Evolutionary conservation across 2,797 vertebrate species (phyloP).

Genomic region (Micromesistius poutassou): DNA sequence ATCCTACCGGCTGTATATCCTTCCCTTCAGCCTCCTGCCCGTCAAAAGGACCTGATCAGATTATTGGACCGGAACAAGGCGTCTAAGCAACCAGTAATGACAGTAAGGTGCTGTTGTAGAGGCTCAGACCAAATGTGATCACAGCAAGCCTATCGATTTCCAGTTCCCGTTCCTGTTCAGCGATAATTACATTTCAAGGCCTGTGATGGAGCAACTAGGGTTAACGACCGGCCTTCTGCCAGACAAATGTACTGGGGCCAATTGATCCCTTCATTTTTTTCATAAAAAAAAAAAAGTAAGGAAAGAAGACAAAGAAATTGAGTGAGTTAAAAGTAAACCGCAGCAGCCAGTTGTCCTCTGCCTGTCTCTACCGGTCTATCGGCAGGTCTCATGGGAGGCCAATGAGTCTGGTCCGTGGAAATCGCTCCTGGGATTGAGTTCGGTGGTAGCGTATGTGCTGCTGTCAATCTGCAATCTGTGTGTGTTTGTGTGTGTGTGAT

Average conservation of each 20-base stretch:
- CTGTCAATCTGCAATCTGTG: not conserved
- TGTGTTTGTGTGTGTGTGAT: not conserved
- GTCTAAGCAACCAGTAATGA: conserved; percentile 40
- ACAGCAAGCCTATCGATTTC: conserved; percentile 56
- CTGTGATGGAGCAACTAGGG: conserved; percentile 39
- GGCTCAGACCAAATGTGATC: conserved; percentile 54
- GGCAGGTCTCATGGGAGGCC: too few species aligned
- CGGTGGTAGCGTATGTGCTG: not conserved
- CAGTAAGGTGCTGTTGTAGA: conserved; percentile 44
- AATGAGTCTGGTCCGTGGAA: not conserved
- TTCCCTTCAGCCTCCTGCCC: not conserved
- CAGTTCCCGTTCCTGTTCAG: conserved; percentile 52
- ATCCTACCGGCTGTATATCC: not conserved
- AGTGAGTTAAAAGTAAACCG: not conserved
- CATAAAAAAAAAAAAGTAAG: too few species aligned
- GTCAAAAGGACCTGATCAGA: not conserved
- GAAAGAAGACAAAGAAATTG: not conserved
- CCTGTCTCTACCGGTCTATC: too few species aligned
- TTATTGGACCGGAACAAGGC: not conserved
- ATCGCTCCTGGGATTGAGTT: too few species aligned
- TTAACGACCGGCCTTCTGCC: conserved; percentile 8
- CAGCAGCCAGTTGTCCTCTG: not conserved
- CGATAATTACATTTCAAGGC: conserved; percentile 50
- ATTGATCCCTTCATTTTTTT: not conserved
- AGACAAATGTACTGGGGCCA: conserved; percentile 26